A percentile compares a stretch with the other conserved stretches of the same genome.
phyloP scores from a whole-genome alignment of 2,888 invertebrate genomes.

The Sinodicranocentrus sp. region DNA sequence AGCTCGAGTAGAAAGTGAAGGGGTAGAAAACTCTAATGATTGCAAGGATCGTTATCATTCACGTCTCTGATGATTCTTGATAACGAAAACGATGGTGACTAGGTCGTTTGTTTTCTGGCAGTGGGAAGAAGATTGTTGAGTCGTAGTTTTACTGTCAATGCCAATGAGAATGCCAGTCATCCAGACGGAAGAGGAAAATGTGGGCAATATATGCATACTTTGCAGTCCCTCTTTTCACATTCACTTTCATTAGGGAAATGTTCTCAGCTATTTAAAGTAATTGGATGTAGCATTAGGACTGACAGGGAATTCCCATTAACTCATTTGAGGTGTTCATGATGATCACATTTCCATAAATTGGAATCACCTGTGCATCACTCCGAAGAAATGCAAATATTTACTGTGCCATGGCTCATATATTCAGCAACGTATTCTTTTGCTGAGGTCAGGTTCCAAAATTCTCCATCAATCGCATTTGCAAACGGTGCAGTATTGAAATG shows the following conservation, averaged over 20 bases:
- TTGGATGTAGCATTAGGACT: not conserved
- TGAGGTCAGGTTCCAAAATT: too few relatives aligned
- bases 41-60: slow-evolving; percentile 63
- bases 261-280: not conserved
- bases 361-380: not conserved
- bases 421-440: too few relatives aligned
- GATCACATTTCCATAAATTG: slow-evolving; percentile 7
- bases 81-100: slow-evolving; percentile 13
- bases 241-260: not conserved
- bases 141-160: too few relatives aligned
- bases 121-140: not conserved
- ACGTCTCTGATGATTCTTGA: slow-evolving; percentile 40
- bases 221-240: too few relatives aligned
- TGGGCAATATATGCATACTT: too few relatives aligned
- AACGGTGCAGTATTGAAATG: too few relatives aligned
- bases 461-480: too few relatives aligned
- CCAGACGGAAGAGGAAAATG: too few relatives aligned
- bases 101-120: slow-evolving; percentile 23
- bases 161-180: too few relatives aligned
- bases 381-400: slow-evolving; percentile 4
- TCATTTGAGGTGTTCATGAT: not conserved
- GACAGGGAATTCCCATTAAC: not conserved
- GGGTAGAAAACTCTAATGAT: slow-evolving; percentile 56
- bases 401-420: too few relatives aligned
- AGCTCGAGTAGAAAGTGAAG: not conserved